Base-by-base conservation (phyloP, 2,797 vertebrate species). In the Bradypodion ventrale region DNA sequence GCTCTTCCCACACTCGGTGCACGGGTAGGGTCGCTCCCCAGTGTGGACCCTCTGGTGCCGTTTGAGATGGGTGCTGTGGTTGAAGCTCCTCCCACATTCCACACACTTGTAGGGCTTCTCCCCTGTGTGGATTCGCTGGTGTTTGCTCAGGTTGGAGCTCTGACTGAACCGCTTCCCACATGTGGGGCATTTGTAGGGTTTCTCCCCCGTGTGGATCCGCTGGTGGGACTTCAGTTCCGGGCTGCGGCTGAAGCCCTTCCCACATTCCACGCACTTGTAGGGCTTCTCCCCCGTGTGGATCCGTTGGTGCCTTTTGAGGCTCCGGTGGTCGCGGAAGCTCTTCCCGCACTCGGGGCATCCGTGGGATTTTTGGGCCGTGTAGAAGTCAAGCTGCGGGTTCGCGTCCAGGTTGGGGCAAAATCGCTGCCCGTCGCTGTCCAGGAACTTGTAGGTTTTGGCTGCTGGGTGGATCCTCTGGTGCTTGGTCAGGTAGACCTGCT, bases 61-160 rank as follows among this genome's bases (percentile, higher is more conserved):
- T 29, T 73, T 73, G 15, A 73, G 70, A 25, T 44, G 29, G 7
- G 27, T 27, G 42, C 16, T 73, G 29, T 44, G 42, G 42, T 25
- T 73, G 70, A 73, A 73, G 42, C 42, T 73, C 40, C 46, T 73
- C 15, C 70, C 70, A 7, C 70, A 73, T 4, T 73, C 70, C 1
- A 42, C 15, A 70, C 70, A 73, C 5, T 29, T 29, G 16, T 73
- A 73, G 16, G 42, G 70, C 40, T 84, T 84, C 80, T 91, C 81
- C 0, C 91, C 85, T 0, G 83, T 86, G 89, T 73, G 70, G 29
- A 73, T 42, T 29, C 70, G 27, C 44, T 73, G 42, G 44, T 73
- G 70, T 46, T 42, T 73, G 44, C 46, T 73, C 13, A 73, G 70
- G 70, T 44, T 40, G 25, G 40, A 44, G 70, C 40, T 44, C 15